A percentile compares a stretch with the other conserved stretches of the same genome.
These are phyloP conservation scores for Steinernema hermaphroditum DNA, from an alignment of 2,888 invertebrate genomes.

Conservation along the genomic window DNA sequence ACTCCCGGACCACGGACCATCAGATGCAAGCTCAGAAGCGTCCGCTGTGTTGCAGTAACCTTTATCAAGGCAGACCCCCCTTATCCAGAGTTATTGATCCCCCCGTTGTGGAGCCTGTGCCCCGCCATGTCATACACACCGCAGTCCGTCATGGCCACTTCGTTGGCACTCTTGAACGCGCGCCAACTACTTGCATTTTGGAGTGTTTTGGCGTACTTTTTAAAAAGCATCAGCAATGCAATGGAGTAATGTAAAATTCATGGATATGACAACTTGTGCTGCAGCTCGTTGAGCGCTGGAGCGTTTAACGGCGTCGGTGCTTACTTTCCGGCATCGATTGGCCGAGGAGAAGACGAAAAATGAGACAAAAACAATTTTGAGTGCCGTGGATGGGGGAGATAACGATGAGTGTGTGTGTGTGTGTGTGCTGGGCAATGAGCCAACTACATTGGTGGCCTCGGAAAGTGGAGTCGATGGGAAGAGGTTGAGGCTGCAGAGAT, in stretches of 20 bases:
- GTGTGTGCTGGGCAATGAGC: neutral
- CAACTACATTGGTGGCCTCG: neutral
- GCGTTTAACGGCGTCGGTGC: neutral
- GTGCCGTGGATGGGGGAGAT: neutral
- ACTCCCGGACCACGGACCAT: too few relatives aligned
- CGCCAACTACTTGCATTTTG: slow-evolving; percentile 6
- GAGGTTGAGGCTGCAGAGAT: too few relatives aligned
- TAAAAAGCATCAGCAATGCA: neutral
- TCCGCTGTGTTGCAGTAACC: too few relatives aligned
- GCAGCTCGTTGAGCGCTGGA: neutral
- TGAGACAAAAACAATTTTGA: slow-evolving; percentile 12
- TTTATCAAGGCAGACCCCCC: too few relatives aligned
- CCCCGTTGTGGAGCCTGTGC: too few relatives aligned
- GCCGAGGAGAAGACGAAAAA: neutral
- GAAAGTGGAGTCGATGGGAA: too few relatives aligned
- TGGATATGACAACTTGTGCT: neutral
- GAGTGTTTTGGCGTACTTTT: slow-evolving; percentile 4
- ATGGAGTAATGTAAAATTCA: neutral
- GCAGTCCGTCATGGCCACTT: too few relatives aligned
- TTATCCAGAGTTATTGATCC: too few relatives aligned
- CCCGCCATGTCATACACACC: too few relatives aligned
- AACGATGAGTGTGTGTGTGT: slow-evolving; percentile 18
- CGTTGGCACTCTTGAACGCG: too few relatives aligned
- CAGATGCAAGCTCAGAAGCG: too few relatives aligned
- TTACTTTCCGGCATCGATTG: slow-evolving; percentile 3